Percentiles rank a stretch among this genome's conserved stretches.
phyloP scores from a whole-genome alignment of 2,888 invertebrate genomes.

The Noctua pronuba region DNA sequence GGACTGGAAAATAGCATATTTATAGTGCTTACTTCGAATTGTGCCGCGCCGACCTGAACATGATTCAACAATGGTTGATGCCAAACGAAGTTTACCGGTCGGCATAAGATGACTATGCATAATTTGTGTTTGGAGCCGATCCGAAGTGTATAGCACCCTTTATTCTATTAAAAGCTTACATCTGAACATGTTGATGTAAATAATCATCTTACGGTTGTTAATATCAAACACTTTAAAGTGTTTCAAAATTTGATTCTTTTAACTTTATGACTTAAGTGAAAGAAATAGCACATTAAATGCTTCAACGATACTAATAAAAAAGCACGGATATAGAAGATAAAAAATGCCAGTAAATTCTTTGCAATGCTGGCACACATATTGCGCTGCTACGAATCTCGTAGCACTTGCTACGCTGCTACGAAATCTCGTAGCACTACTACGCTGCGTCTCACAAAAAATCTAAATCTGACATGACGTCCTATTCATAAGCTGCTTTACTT shows the following conservation, averaged over 20 bases:
- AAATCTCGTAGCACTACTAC: conserved; percentile 4
- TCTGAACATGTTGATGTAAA: neutral
- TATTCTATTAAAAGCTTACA: neutral
- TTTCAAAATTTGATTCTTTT: neutral
- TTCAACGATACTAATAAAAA: neutral
- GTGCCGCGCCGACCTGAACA: neutral
- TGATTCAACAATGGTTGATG: neutral
- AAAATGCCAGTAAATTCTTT: neutral
- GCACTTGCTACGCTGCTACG: conserved; percentile 2
- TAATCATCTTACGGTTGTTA: neutral
- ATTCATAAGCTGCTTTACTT: neutral
- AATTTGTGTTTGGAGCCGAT: too few species aligned
- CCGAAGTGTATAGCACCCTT: neutral
- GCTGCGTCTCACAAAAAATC: neutral
- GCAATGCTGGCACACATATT: neutral
- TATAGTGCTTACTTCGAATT: neutral
- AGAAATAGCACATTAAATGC: neutral
- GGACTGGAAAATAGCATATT: neutral
- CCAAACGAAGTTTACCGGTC: neutral
- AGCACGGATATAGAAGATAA: neutral
- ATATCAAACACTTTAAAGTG: neutral
- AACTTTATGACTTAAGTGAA: neutral
- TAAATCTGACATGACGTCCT: neutral
- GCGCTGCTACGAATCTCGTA: neutral
- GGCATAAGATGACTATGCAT: neutral